Conservation (phyloP, 2,797 vertebrate genomes). For the Siniperca scherzeri region DNA sequence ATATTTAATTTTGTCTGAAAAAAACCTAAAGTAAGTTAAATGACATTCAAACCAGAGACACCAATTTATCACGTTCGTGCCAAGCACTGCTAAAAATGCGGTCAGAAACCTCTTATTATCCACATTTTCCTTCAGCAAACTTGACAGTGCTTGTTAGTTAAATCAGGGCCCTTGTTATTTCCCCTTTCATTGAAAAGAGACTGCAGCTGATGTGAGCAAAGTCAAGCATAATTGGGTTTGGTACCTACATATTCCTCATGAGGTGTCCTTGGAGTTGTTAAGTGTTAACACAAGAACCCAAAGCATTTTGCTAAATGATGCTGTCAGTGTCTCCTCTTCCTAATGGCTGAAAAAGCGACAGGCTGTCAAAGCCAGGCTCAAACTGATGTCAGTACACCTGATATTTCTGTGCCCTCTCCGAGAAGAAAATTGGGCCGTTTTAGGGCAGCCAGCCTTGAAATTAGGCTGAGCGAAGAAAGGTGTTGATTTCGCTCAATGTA, state of each 20-base stretch:
- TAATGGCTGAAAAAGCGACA: slow-evolving; percentile 51
- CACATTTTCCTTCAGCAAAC: slow-evolving; percentile 44
- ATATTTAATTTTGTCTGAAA: slow-evolving; percentile 16
- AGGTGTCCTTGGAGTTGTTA: slow-evolving; percentile 46
- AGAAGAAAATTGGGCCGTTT: slow-evolving; percentile 67
- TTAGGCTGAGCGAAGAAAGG: slow-evolving; percentile 67
- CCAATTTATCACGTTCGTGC: slow-evolving; percentile 28
- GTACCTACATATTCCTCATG: slow-evolving; percentile 29
- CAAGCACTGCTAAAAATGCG: slow-evolving; percentile 27
- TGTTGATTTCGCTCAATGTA: slow-evolving; percentile 74
- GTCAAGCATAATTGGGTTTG: slow-evolving; percentile 62
- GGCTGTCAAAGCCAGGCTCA: slow-evolving; percentile 55
- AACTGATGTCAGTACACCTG: slow-evolving; percentile 60
- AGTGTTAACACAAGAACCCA: slow-evolving; percentile 38
- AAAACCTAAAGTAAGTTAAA: slow-evolving; percentile 23
- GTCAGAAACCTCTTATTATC: slow-evolving; percentile 54
- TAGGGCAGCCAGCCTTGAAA: slow-evolving; percentile 81
- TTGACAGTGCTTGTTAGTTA: slow-evolving; percentile 45
- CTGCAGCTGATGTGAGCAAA: slow-evolving; percentile 54
- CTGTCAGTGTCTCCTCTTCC: slow-evolving; percentile 40
- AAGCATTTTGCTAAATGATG: slow-evolving; percentile 56
- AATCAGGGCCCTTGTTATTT: slow-evolving; percentile 51
- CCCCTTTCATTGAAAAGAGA: slow-evolving; percentile 37
- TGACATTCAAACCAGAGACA: slow-evolving; percentile 33
- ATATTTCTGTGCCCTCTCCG: slow-evolving; percentile 61